Percentiles rank a stretch among this genome's conserved stretches.
These are phyloP conservation scores for Watsonalla binaria DNA, from an alignment of 2,888 invertebrate genomes.

Conservation along the genomic window DNA sequence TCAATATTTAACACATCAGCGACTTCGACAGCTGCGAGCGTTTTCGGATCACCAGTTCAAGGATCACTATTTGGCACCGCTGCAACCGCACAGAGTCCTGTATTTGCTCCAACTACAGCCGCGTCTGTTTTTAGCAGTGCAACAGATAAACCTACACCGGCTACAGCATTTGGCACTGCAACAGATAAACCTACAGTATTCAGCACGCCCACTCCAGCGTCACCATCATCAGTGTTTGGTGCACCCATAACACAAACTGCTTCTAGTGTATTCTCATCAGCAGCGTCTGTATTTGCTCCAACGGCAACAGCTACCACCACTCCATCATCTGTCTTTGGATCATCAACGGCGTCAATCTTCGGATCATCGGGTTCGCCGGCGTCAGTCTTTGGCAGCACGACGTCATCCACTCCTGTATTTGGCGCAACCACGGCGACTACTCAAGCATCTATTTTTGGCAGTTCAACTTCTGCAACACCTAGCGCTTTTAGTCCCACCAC, in stretches of 20 bases:
- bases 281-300: slow-evolving; percentile 25
- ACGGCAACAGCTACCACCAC: slow-evolving; percentile 22
- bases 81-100: slow-evolving; percentile 7
- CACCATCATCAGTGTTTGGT: slow-evolving; percentile 29
- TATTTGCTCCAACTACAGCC: slow-evolving; percentile 13
- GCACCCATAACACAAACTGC: slow-evolving; percentile 11
- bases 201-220: slow-evolving; percentile 26
- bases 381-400: slow-evolving; percentile 22
- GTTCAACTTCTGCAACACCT: slow-evolving; percentile 18
- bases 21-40: slow-evolving; percentile 19
- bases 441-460: slow-evolving; percentile 27
- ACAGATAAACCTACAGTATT: slow-evolving; percentile 28
- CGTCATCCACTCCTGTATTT: slow-evolving; percentile 13
- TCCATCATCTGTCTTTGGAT: slow-evolving; percentile 30
- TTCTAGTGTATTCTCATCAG: slow-evolving; percentile 7
- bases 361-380: slow-evolving; percentile 14
- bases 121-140: slow-evolving; percentile 24
- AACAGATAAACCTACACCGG: slow-evolving; percentile 22
- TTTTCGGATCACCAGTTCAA: slow-evolving; percentile 16
- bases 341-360: slow-evolving; percentile 15
- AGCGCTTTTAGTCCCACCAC: slow-evolving; percentile 15
- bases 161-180: slow-evolving; percentile 23
- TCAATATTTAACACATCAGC: slow-evolving; percentile 25
- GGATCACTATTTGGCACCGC: slow-evolving; percentile 28
- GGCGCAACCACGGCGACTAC: slow-evolving; percentile 20